Evolutionary conservation across 2,888 invertebrate species (phyloP), one percentile per base, ranked within the genome.

Genomic region (Hyposoter dolosus): DNA sequence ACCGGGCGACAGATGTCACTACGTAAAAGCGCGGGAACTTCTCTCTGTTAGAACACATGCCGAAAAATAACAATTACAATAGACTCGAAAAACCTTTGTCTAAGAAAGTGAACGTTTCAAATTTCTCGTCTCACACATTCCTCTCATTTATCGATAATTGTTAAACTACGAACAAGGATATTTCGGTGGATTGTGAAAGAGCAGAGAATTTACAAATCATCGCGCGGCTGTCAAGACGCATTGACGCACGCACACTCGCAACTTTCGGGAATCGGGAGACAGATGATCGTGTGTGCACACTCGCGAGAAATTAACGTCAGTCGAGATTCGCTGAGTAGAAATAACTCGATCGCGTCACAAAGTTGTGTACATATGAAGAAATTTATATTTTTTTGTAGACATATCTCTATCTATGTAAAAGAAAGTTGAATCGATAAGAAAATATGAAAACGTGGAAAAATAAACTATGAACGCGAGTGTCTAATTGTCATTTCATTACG

Each of bases 381-480:
- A 23, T 60, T 60, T 60, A 60, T 60, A 60, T 60, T 28, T 60
- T 47, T 60, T 28, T 60, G 28, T 53, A 50, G n/a, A 50, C 4
- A 50, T 1, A 35, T 35, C 35, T 35, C 35, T 35, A 35, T 35
- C 35, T 56, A 15, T 15, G 60, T 60, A 28, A 60, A 53, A 60
- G 1, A 28, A 60, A 60, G 60, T 60, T 28, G 15, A 60, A 60
- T 60, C 23, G 71, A 50, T 50, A 17, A 35, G 35, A 71, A 53
- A 71, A 47, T 71, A 71, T 71, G 71, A 17, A 53, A 43, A 71
- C 23, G 71, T 53, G 43, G 50, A 32, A 28, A n/a, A 12, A 45
- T 1, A 15, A 45, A 17, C 23, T 19, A n/a, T n/a, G 6, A 68
- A 47, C 50, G 35, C 50, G 71, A 71, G 71, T 53, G 71, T 43